Conservation (phyloP, 2,888 invertebrate genomes). For the Macaria liturata region DNA sequence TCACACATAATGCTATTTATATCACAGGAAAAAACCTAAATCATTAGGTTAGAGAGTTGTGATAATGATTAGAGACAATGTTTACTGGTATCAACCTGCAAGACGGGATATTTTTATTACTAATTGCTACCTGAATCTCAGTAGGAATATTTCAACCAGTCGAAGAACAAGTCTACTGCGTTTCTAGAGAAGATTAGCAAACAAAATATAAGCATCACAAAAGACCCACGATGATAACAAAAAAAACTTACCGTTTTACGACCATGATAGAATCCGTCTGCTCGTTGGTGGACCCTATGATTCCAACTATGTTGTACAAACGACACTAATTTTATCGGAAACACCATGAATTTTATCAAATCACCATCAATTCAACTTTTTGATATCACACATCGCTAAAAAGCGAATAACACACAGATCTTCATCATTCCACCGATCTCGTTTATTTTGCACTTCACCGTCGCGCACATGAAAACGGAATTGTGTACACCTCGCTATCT, state of each 20-base stretch:
- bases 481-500: slow-evolving; percentile 9
- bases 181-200: too few species aligned
- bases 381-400: slow-evolving; percentile 78
- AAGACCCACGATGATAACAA: slow-evolving; percentile 41
- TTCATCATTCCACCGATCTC: slow-evolving; percentile 69
- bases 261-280: slow-evolving; percentile 84
- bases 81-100: too few species aligned
- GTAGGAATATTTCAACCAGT: too few species aligned
- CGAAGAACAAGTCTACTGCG: too few species aligned
- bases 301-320: slow-evolving; percentile 76
- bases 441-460: slow-evolving; percentile 71
- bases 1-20: too few species aligned
- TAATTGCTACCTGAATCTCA: too few species aligned
- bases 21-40: too few species aligned
- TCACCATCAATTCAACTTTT: slow-evolving; percentile 75
- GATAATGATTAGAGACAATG: too few species aligned
- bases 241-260: slow-evolving; percentile 80
- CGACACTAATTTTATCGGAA: slow-evolving; percentile 69
- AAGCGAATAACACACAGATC: slow-evolving; percentile 74
- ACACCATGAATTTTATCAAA: slow-evolving; percentile 79
- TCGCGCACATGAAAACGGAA: slow-evolving; percentile 57
- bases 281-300: slow-evolving; percentile 83
- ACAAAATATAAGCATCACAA: slow-evolving; percentile 6
- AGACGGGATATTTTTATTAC: too few species aligned
- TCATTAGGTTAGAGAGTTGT: too few species aligned